Base-by-base conservation (phyloP, 2,888 invertebrate genomes). In the Prosopocoilus inquinatus region DNA sequence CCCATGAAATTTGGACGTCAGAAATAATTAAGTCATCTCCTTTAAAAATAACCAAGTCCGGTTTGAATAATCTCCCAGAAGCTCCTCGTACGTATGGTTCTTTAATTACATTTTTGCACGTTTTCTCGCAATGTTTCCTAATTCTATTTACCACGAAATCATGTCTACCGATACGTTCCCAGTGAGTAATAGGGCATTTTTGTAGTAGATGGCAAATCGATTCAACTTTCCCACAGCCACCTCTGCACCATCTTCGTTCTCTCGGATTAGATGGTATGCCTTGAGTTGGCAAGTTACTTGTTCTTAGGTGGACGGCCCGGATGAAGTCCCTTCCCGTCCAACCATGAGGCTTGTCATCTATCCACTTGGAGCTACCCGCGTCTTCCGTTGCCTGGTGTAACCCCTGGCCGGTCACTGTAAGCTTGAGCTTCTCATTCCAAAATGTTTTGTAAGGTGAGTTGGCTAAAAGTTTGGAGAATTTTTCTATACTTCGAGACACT, bases 241-340 rank as follows among this genome's bases (percentile, higher is more conserved):
- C 58, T 3, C 61, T 34, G 33, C 62, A 62, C 16, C 2, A 9
- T 7, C 59, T 32, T 3, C 36, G n/a, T 2, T 53, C 57, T 1
- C 36, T 35, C 1, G 57, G 55, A 36, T 54, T 58, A 3, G 50
- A 60, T 0, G 60, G 62, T 1, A 61, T 45, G 0, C 57, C 61
- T 28, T 46, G 43, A 0, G 58, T 57, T 1, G 61, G 61, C 0
- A 63, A 46, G 15, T 59, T 55, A 44, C 49, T 50, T 0, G 57
- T 57, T 1, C 60, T 11, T 0, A 64, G 50, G n/a, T 62, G 64
- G 0, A 58, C 39, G 0, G 61, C 65, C 7, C 56, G 36, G 1
- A 65, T 57, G 28, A 32, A 64, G 34, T 62, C 64, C 0, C 36
- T 16, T 46, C 60, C 64, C 1, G 60, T 55, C 64, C 64, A 65